phyloP scores from a whole-genome alignment of 2,888 invertebrate genomes.

The Epinotia brunnichana region DNA sequence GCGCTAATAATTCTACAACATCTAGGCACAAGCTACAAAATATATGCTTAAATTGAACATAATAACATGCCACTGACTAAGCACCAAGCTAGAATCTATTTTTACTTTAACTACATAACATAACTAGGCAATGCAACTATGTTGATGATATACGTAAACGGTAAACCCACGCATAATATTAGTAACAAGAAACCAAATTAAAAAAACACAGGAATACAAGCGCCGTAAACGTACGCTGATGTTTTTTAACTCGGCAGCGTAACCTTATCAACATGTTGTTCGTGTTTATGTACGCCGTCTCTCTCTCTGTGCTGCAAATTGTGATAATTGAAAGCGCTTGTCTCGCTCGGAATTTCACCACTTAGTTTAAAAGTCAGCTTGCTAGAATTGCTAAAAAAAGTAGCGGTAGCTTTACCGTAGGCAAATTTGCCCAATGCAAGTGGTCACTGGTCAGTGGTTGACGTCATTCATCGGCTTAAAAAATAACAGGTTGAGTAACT shows the following conservation, averaged over 20 bases:
- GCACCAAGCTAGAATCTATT: not conserved
- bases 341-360: constrained; percentile 19
- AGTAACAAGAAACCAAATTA: constrained; percentile 5
- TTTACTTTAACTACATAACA: not conserved
- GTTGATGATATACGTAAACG: constrained; percentile 10
- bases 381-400: too few species aligned
- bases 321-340: constrained; percentile 10
- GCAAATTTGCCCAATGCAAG: not conserved
- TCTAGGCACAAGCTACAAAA: too few species aligned
- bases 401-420: not conserved
- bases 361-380: not conserved
- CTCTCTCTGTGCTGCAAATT: not conserved
- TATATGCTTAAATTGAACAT: too few species aligned
- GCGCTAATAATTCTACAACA: too few species aligned
- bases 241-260: constrained; percentile 3
- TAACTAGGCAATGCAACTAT: constrained; percentile 9
- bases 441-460: constrained; percentile 12
- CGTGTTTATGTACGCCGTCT: not conserved
- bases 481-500: not conserved
- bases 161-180: constrained; percentile 26
- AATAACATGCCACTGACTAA: not conserved
- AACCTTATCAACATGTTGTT: not conserved
- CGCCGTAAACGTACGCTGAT: too few species aligned
- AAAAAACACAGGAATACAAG: constrained; percentile 9
- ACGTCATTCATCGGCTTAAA: constrained; percentile 25